phyloP scores from a whole-genome alignment of 2,797 vertebrate genomes.

The Epinephelus awoara region DNA sequence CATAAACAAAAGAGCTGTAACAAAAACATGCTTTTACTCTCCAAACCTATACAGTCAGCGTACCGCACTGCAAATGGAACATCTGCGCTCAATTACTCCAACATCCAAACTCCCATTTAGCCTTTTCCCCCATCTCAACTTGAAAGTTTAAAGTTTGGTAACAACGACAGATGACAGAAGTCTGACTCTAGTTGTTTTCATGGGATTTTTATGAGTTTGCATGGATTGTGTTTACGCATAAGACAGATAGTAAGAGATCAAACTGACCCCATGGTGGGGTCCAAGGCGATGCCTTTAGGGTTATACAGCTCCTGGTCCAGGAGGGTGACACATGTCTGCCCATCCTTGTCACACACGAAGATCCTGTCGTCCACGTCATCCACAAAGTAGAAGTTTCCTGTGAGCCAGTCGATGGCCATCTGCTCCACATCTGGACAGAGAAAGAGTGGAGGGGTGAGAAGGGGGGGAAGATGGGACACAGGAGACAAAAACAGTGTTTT shows the following conservation, averaged over 20 bases:
- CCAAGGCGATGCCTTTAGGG: conserved; percentile 96
- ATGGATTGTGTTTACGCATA: conserved; percentile 14
- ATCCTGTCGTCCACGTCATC: conserved; percentile 97
- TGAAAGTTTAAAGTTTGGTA: conserved; percentile 30
- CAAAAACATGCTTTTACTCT: conserved; percentile 55
- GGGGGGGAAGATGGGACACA: conserved; percentile 22
- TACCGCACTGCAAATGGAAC: conserved; percentile 39
- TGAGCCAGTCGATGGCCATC: conserved; percentile 99
- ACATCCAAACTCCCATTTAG: conserved; percentile 42
- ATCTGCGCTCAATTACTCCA: conserved; percentile 69
- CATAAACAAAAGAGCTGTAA: conserved; percentile 61
- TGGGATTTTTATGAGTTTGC: not conserved
- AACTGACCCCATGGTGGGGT: conserved; percentile 95
- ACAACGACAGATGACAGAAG: conserved; percentile 37
- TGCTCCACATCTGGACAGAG: conserved; percentile 92
- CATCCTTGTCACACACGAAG: conserved; percentile 95
- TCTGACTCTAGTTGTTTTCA: conserved; percentile 7
- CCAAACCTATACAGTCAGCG: conserved; percentile 37
- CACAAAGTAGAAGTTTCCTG: conserved; percentile 99
- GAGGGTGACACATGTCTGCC: conserved; percentile 94
- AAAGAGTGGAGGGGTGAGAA: conserved; percentile 4
- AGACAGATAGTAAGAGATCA: not conserved
- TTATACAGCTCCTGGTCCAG: conserved; percentile 97
- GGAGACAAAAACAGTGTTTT: conserved; percentile 15
- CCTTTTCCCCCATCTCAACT: conserved; percentile 31